Conservation (phyloP, 2,888 invertebrate species). For the Caenorhabditis macrosperma region DNA sequence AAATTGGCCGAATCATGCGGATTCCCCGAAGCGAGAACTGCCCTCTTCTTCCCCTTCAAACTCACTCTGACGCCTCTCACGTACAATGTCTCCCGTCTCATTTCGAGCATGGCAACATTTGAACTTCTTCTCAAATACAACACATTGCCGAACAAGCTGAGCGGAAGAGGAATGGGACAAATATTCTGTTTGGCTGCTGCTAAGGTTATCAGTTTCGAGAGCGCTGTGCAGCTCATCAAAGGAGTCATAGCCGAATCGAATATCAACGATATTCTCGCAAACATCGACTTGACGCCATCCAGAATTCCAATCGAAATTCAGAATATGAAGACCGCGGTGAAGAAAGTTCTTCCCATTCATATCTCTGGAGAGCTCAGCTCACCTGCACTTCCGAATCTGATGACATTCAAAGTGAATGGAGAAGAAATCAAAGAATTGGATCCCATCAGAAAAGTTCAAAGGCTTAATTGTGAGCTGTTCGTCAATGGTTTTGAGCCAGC, state of each 20-base stretch:
- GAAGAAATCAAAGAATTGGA: slow-evolving; percentile 40
- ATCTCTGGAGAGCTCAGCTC: slow-evolving; percentile 39
- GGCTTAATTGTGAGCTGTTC: slow-evolving; percentile 59
- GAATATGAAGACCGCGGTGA: slow-evolving; percentile 37
- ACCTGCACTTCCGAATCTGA: slow-evolving; percentile 35
- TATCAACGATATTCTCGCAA: slow-evolving; percentile 11
- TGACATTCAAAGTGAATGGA: slow-evolving; percentile 51
- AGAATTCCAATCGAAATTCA: slow-evolving; percentile 42
- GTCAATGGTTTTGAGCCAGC: slow-evolving; percentile 57
- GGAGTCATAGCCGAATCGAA: slow-evolving; percentile 49
- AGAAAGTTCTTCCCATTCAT: slow-evolving; percentile 46
- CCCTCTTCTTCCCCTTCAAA: slow-evolving; percentile 63
- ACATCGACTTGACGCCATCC: slow-evolving; percentile 27
- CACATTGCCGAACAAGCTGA: slow-evolving; percentile 40
- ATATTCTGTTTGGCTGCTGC: slow-evolving; percentile 54
- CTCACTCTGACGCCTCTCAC: slow-evolving; percentile 53
- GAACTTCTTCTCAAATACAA: slow-evolving; percentile 45
- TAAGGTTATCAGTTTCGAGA: slow-evolving; percentile 51
- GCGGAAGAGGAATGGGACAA: slow-evolving; percentile 52
- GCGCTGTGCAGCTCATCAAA: slow-evolving; percentile 53
- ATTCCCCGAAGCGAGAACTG: slow-evolving; percentile 54
- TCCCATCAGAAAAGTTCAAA: slow-evolving; percentile 54
- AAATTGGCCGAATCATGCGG: slow-evolving; percentile 53
- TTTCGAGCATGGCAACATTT: slow-evolving; percentile 56
- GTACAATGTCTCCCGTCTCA: slow-evolving; percentile 53